Conservation (phyloP, 2,113 vertebrate species). For the Myanophis thanlyinensis region DNA sequence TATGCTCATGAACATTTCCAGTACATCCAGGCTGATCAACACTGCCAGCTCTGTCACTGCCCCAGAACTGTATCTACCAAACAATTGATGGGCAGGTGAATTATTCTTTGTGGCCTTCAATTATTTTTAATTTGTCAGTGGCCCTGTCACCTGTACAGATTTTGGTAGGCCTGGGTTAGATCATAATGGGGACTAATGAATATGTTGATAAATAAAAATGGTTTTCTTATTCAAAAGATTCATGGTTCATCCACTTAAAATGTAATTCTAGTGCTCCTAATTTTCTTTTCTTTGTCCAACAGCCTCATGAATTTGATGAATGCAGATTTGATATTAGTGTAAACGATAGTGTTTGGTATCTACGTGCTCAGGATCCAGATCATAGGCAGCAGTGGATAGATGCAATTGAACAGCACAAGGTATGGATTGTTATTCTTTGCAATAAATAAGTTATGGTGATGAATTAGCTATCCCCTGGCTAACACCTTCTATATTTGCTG, state of each 20-base stretch:
- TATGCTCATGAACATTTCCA: background rate
- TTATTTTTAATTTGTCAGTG: background rate
- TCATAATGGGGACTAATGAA: background rate
- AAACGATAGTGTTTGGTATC: conserved; percentile 97
- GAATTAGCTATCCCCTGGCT: background rate
- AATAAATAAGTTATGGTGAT: background rate
- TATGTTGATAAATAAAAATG: background rate
- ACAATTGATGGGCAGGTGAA: background rate
- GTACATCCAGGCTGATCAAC: background rate
- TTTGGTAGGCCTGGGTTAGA: background rate
- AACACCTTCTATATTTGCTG: background rate
- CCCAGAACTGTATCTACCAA: background rate
- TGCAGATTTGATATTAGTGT: conserved; percentile 98
- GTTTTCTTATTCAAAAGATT: background rate
- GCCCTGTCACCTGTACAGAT: background rate
- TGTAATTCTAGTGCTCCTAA: conserved; percentile 37
- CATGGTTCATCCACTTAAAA: background rate
- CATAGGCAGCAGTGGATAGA: conserved; percentile 95
- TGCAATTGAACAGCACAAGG: conserved; percentile 95
- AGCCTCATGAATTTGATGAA: conserved; percentile 99
- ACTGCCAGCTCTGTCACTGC: background rate
- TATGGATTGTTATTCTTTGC: conserved; percentile 53
- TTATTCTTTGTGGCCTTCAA: background rate
- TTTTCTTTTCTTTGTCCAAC: conserved; percentile 46
- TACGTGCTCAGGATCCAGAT: conserved; percentile 91